Base-by-base conservation (phyloP, 2,113 vertebrate genomes). In the Sciurus niger region DNA sequence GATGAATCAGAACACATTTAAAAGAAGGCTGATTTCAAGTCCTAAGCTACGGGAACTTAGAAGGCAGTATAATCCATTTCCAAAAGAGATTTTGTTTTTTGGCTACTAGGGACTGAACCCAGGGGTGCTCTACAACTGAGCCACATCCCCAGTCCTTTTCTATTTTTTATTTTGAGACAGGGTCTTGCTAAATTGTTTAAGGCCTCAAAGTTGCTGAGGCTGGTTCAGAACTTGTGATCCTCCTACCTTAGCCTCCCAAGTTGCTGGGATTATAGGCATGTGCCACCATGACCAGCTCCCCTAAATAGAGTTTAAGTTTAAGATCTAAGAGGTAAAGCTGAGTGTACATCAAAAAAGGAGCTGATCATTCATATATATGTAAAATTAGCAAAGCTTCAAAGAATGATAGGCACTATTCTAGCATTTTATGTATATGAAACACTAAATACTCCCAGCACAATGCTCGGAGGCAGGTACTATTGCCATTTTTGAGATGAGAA, bases 341-440 rank as follows among this genome's bases (percentile, higher is more conserved):
- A 48, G 9, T 73, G 4, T 14, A 18, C 17, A 32, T 48, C 3
- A 25, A 68, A 76, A 85, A 67, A 67, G 9, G 16, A 60, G 43
- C 48, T 43, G 14, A 46, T 40, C 14, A 65, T 94, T 89, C 78
- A 72, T 6, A 60, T 60, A 60, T 6, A 77, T 13, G 25, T 78
- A 84, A 90, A 95, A 90, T 51, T 34, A 88, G 87, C 74, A 91
- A 87, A 87, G 24, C 63, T 90, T 76, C 46, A 73, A 87, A 84
- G 78, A 72, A 85, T 84, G 79, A 0, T 32, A 79, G 51, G 46
- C 25, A 40, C 32, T 51, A 25, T 67, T 73, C 72, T 51, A n/a
- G 7, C 17, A 20, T 65, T 94, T 94, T 34, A 55, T 28, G 10
- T 40, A 9, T 37, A n/a, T 34, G 53, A 84, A 73, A 72, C 67